Percentiles rank a stretch among this genome's conserved stretches.
Evolutionary conservation across 2,888 invertebrate genomes (phyloP).

Genomic region (Siphonodentalium dalli): DNA sequence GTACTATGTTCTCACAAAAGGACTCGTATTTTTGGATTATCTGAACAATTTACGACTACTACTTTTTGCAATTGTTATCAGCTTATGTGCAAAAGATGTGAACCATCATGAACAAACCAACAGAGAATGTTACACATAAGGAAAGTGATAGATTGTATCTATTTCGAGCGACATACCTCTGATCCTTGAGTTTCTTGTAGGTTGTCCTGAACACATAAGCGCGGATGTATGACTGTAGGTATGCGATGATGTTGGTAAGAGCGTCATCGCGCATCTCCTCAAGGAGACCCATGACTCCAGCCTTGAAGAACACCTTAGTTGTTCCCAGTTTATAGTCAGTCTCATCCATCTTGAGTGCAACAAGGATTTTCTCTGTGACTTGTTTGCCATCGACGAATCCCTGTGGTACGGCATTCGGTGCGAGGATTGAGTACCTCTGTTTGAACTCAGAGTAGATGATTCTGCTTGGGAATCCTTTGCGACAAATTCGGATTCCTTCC

Average conservation of each 20-base stretch:
- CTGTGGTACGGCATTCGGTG: constrained; percentile 78
- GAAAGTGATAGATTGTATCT: no score
- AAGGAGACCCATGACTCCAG: constrained; percentile 99
- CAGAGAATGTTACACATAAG: no score
- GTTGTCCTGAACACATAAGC: constrained; percentile 77
- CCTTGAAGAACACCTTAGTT: constrained; percentile 99
- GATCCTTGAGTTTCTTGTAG: constrained; percentile 97
- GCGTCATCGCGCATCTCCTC: constrained; percentile 99
- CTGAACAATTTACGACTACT: no score
- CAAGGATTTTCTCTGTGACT: constrained; percentile 73
- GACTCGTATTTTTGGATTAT: no score
- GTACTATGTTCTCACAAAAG: no score
- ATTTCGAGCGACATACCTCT: constrained; percentile 82
- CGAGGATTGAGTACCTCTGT: constrained; percentile 99
- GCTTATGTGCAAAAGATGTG: no score
- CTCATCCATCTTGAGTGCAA: constrained; percentile 78
- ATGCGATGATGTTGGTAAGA: constrained; percentile 92
- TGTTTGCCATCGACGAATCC: constrained; percentile 69
- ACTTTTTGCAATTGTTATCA: no score
- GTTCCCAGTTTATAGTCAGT: constrained; percentile 97
- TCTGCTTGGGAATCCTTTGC: constrained; percentile 99
- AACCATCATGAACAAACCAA: no score
- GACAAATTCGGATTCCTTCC: constrained; percentile 99
- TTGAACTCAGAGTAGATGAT: constrained; percentile 99
- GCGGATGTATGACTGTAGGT: constrained; percentile 88